phyloP scores from a whole-genome alignment of 2,113 vertebrate genomes.

The Epinephelus lanceolatus region DNA sequence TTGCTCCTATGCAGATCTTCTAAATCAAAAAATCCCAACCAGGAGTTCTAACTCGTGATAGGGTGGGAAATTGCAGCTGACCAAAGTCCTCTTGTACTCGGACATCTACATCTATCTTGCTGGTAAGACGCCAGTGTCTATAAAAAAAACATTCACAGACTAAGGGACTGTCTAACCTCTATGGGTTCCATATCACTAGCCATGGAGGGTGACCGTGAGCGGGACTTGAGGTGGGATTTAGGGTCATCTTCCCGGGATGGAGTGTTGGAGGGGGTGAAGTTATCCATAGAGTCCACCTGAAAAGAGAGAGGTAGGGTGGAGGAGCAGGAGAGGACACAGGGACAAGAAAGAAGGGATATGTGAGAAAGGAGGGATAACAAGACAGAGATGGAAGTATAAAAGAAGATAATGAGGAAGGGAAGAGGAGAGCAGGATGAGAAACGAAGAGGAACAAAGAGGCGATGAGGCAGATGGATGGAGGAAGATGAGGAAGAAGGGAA shows the following conservation, averaged over 20 bases:
- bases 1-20: neutral
- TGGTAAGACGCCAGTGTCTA: neutral
- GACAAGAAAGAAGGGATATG: neutral
- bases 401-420: slow-evolving; percentile 3
- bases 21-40: neutral
- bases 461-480: slow-evolving; percentile 4
- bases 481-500: neutral
- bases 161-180: slow-evolving; percentile 83
- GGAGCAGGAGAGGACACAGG: neutral
- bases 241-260: slow-evolving; percentile 90
- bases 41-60: neutral
- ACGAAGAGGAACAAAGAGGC: neutral
- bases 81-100: neutral
- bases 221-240: slow-evolving; percentile 89
- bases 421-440: neutral
- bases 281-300: slow-evolving; percentile 94
- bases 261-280: slow-evolving; percentile 92
- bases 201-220: slow-evolving; percentile 92
- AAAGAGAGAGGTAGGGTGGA: neutral
- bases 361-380: neutral
- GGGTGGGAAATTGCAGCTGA: neutral
- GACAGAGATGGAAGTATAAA: neutral
- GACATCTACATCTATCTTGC: neutral
- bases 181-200: slow-evolving; percentile 93
- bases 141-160: neutral